Conservation (phyloP, 2,797 vertebrate species). For the Aselliscus stoliczkanus region DNA sequence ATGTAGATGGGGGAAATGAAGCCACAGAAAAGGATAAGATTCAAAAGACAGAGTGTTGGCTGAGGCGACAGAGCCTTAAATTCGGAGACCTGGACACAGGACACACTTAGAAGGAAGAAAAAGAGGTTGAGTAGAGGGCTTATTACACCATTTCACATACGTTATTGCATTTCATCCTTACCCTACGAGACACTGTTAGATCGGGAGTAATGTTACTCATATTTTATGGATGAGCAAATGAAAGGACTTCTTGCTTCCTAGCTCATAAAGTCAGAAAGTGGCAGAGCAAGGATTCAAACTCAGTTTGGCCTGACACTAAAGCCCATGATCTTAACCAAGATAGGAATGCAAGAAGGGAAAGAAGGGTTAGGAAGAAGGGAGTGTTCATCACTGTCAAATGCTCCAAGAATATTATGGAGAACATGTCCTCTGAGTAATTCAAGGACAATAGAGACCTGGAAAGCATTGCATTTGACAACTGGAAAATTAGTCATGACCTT, state of each 20-base stretch:
- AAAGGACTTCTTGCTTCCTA: not conserved
- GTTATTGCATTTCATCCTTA: not conserved
- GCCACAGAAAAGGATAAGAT: not conserved
- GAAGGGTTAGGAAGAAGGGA: not conserved
- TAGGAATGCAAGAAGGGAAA: not conserved
- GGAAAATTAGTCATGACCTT: not conserved
- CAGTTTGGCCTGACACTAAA: not conserved
- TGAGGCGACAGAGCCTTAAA: not conserved
- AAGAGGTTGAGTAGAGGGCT: not conserved
- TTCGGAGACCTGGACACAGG: not conserved
- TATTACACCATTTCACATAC: not conserved
- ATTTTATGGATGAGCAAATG: not conserved
- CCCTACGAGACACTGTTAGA: not conserved
- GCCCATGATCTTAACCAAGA: not conserved
- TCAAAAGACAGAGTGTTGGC: not conserved
- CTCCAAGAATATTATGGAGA: not conserved
- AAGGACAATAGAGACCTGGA: not conserved
- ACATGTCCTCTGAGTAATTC: not conserved
- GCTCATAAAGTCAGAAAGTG: not conserved
- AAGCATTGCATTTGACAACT: not conserved
- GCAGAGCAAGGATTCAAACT: not conserved
- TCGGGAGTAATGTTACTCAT: not conserved
- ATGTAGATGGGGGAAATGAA: not conserved
- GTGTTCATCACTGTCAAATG: not conserved
- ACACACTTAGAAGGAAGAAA: not conserved